Percentiles rank a stretch among this genome's conserved stretches.
phyloP scores from a whole-genome alignment of 2,113 vertebrate genomes.

The Synchiropus splendidus region DNA sequence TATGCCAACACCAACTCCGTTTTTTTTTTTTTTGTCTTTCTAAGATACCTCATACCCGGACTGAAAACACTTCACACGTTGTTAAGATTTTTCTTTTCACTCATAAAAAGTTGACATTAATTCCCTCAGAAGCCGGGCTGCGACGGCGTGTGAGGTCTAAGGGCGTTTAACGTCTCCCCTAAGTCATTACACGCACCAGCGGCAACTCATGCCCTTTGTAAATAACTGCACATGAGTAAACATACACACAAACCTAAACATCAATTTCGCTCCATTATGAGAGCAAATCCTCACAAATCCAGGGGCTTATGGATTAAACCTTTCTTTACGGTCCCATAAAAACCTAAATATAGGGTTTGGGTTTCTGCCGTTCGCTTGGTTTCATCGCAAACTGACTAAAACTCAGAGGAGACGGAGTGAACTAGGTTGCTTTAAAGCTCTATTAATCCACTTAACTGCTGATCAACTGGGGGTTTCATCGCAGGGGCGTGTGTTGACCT shows the following conservation, averaged over 20 bases:
- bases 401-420: too few species aligned
- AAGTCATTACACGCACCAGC: slow-evolving; percentile 2
- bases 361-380: slow-evolving; percentile 1
- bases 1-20: too few species aligned
- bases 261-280: neutral
- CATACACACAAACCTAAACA: neutral
- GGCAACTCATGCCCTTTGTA: neutral
- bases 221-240: slow-evolving; percentile 12
- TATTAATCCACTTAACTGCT: too few species aligned
- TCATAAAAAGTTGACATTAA: slow-evolving; percentile 5
- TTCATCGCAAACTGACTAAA: too few species aligned
- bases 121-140: slow-evolving; percentile 14
- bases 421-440: too few species aligned
- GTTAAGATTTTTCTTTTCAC: too few species aligned
- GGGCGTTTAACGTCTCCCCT: slow-evolving; percentile 13
- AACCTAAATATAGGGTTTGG: slow-evolving; percentile 4
- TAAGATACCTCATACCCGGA: too few species aligned
- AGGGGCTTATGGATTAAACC: slow-evolving; percentile 5
- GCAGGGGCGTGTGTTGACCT: too few species aligned
- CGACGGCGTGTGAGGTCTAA: slow-evolving; percentile 27
- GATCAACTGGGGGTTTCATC: too few species aligned
- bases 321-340: slow-evolving; percentile 18
- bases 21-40: too few species aligned
- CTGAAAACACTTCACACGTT: too few species aligned
- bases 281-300: slow-evolving; percentile 11